Percentiles rank a stretch among this genome's conserved stretches.
phyloP scores from a whole-genome alignment of 2,113 vertebrate genomes.

The Alexandromys fortis region DNA sequence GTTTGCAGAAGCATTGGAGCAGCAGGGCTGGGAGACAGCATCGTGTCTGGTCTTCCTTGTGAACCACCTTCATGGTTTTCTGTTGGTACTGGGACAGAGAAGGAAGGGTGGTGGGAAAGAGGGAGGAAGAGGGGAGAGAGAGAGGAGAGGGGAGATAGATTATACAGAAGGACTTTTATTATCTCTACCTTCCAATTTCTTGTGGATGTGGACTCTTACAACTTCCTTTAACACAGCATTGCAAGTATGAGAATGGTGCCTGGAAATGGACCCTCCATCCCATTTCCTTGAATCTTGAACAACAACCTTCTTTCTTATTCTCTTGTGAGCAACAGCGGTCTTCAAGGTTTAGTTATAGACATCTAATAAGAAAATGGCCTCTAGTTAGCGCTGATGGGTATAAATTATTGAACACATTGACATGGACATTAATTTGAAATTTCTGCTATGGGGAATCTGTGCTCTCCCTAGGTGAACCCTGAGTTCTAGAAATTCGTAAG shows the following conservation, averaged over 20 bases:
- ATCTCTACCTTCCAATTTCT: constrained; percentile 7
- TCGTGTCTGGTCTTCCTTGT: too few species aligned
- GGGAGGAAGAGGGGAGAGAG: neutral
- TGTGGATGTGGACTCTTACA: neutral
- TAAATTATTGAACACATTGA: neutral
- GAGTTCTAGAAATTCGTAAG: neutral
- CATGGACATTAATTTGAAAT: neutral
- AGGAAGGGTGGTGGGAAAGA: neutral
- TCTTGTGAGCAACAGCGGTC: neutral
- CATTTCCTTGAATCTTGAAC: neutral
- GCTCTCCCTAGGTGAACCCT: too few species aligned
- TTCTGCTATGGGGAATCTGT: neutral
- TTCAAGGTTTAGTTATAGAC: neutral
- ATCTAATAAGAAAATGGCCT: neutral
- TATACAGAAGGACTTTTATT: neutral
- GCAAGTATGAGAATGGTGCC: neutral
- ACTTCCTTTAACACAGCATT: neutral
- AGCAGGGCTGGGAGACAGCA: neutral
- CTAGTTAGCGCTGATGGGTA: neutral
- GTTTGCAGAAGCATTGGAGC: neutral
- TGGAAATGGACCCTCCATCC: neutral
- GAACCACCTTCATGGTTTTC: too few species aligned
- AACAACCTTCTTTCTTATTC: neutral
- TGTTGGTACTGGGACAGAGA: neutral
- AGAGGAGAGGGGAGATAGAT: neutral